Percentiles rank a stretch among this genome's conserved stretches.
Evolutionary conservation across 2,113 vertebrate genomes (phyloP).

Genomic region (Symphodus melops): DNA sequence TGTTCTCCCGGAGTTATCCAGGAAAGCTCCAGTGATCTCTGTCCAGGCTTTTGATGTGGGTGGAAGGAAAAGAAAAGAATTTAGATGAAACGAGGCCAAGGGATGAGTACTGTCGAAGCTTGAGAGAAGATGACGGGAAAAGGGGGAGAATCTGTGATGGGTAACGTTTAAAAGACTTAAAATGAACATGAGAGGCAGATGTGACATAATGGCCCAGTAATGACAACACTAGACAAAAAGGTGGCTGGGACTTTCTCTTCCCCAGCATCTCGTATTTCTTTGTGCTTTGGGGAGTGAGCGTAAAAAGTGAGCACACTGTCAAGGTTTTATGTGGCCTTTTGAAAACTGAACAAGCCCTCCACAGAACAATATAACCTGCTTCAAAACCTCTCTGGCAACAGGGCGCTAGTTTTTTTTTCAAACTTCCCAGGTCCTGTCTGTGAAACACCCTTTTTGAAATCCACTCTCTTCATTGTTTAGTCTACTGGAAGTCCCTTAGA

Average conservation of each 20-base stretch:
- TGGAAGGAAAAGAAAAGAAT: conserved; percentile 68
- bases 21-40: conserved; percentile 78
- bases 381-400: conserved; percentile 68
- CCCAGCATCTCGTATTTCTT: conserved; percentile 76
- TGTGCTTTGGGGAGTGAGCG: conserved; percentile 66
- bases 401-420: conserved; percentile 70
- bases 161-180: conserved; percentile 47
- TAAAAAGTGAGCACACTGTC: conserved; percentile 69
- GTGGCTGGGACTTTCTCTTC: conserved; percentile 63
- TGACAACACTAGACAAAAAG: conserved; percentile 55
- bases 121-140: conserved; percentile 47
- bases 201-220: conserved; percentile 32
- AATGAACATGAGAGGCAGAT: conserved; percentile 46
- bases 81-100: conserved; percentile 63
- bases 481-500: conserved; percentile 77
- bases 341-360: conserved; percentile 77
- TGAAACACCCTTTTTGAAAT: conserved; percentile 76
- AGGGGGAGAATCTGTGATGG: conserved; percentile 14
- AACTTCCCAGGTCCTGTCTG: conserved; percentile 61
- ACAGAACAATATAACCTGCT: conserved; percentile 74
- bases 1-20: conserved; percentile 69
- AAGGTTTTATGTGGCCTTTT: conserved; percentile 79
- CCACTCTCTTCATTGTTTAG: conserved; percentile 80
- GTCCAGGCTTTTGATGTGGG: conserved; percentile 82
- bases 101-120: conserved; percentile 58